Percentiles rank a stretch among this genome's conserved stretches.
Conservation (phyloP, 2,888 invertebrate species). For the Anthrax anthrax region DNA sequence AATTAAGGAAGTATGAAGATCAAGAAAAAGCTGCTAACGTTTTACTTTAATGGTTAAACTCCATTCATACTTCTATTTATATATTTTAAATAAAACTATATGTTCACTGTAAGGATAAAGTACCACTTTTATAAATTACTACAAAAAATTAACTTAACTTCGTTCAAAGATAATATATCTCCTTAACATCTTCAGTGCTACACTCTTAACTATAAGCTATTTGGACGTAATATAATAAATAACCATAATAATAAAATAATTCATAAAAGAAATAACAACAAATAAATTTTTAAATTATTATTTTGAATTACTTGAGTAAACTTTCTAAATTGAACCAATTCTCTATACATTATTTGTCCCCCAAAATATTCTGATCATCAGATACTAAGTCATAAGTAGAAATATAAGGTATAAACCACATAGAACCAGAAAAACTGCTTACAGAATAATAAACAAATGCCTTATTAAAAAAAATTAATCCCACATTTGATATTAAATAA, state of each 20-base stretch:
- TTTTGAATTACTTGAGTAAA: slow-evolving; percentile 34
- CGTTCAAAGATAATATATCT: slow-evolving; percentile 13
- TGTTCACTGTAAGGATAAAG: slow-evolving; percentile 50
- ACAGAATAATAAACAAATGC: too few relatives aligned
- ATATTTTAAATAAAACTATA: slow-evolving; percentile 50
- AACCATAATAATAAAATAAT: slow-evolving; percentile 19
- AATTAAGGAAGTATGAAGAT: slow-evolving; percentile 44
- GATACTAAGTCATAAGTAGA: too few relatives aligned
- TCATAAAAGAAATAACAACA: slow-evolving; percentile 36
- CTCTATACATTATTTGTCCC: too few relatives aligned
- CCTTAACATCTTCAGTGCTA: slow-evolving; percentile 32
- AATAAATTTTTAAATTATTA: slow-evolving; percentile 39
- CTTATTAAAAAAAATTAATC: too few relatives aligned
- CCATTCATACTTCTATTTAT: slow-evolving; percentile 42
- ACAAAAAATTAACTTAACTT: slow-evolving; percentile 12
- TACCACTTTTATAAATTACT: slow-evolving; percentile 19
- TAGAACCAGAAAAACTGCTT: too few relatives aligned
- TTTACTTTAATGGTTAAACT: slow-evolving; percentile 37
- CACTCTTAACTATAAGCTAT: slow-evolving; percentile 29
- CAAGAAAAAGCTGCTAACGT: slow-evolving; percentile 50
- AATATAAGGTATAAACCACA: too few relatives aligned
- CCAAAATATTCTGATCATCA: too few relatives aligned
- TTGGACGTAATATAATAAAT: slow-evolving; percentile 14
- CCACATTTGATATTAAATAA: too few relatives aligned
- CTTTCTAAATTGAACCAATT: too few relatives aligned